A percentile compares a stretch with the other conserved stretches of the same genome.
Conservation (phyloP, 2,797 vertebrate genomes). For the Pseudotriccus pelzelni region DNA sequence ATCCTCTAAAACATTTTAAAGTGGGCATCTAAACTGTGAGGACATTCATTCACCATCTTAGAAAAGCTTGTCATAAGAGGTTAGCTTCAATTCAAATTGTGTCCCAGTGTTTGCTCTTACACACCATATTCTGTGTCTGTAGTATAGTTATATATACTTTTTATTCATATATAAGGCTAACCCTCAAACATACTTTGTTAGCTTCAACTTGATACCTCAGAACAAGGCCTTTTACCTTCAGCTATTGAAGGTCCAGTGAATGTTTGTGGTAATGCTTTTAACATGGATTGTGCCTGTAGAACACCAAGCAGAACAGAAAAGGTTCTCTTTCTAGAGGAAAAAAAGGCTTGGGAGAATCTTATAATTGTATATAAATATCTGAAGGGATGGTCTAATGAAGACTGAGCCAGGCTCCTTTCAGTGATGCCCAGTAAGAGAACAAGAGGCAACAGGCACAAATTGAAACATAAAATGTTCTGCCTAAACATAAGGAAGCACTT, state of each 20-base stretch:
- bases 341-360: neutral
- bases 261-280: neutral
- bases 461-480: neutral
- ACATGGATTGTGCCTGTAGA: neutral
- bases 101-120: neutral
- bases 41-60: neutral
- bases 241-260: neutral
- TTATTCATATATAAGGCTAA: neutral
- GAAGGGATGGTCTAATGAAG: neutral
- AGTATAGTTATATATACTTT: neutral
- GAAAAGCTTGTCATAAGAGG: neutral
- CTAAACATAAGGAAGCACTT: neutral
- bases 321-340: neutral
- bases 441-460: neutral
- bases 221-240: neutral
- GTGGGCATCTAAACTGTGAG: neutral
- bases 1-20: neutral
- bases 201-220: neutral
- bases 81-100: neutral
- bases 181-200: neutral
- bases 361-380: neutral
- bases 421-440: neutral
- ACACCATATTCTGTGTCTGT: neutral
- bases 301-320: neutral
- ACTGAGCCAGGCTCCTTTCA: neutral